A percentile compares a stretch with the other conserved stretches of the same genome.
Conservation (phyloP, 2,113 vertebrate species). For the Nothoprocta perdicaria region DNA sequence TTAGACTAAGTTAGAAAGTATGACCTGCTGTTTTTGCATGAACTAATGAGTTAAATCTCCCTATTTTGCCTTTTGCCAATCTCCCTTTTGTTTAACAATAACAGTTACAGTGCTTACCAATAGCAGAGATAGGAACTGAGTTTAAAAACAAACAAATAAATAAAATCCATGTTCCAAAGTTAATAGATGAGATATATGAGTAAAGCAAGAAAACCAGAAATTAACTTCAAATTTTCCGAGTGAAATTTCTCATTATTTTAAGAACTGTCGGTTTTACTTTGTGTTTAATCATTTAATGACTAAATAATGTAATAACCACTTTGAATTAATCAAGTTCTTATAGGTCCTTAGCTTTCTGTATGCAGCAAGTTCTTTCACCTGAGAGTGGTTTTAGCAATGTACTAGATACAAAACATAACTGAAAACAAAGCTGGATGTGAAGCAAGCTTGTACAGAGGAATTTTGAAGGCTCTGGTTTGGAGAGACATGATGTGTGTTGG, state of each 20-base stretch:
- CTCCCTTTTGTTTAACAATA: not conserved
- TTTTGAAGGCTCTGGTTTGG: not conserved
- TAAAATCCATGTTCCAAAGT: not conserved
- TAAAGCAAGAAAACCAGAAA: not conserved
- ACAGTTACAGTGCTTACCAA: not conserved
- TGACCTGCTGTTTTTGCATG: not conserved
- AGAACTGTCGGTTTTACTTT: not conserved
- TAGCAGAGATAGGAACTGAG: not conserved
- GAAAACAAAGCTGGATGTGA: not conserved
- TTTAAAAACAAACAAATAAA: not conserved
- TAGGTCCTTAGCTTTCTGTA: not conserved
- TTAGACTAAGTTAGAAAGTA: not conserved
- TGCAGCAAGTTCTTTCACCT: not conserved
- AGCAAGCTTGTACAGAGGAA: not conserved
- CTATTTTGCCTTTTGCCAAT: not conserved
- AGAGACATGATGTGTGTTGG: not conserved
- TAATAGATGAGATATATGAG: not conserved
- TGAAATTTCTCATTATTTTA: not conserved
- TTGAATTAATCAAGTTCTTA: not conserved
- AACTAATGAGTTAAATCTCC: not conserved
- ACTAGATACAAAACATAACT: not conserved
- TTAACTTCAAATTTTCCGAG: accelerated
- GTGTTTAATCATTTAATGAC: not conserved
- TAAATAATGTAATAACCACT: not conserved
- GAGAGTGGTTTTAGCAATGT: not conserved